Base-by-base conservation (phyloP, 2,888 invertebrate species). In the Hyles lineata region DNA sequence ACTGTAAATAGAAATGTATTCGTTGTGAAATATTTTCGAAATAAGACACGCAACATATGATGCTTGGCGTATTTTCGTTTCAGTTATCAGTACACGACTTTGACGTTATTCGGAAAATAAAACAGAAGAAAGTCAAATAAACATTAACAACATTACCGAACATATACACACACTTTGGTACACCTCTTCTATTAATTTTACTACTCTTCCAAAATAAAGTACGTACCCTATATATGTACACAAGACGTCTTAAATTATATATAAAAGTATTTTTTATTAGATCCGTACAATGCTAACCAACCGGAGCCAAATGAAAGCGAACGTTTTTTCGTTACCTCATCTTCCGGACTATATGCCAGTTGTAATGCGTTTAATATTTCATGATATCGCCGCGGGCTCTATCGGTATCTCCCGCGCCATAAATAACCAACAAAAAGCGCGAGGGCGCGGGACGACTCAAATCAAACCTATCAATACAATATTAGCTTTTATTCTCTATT, bases 341-440 rank as follows among this genome's bases (percentile, higher is more conserved):
- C 89, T 90, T 91, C 87, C 89, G 87, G 90, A 87, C 92, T 92
- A 92, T 92, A 92, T 92, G 92, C 92, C 92, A 92, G 91, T 94
- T 92, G 93, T 93, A 94, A 94, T 93, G 93, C 91, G 91, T 94
- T 94, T 94, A 94, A 94, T 94, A 94, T 94, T 94, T 94, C 94
- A 94, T 92, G 93, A 90, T 91, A 92, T 89, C 89, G 92, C 92
- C 90, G 87, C 83, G 78, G 83, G 90, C 88, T 87, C 86, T 90
- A 91, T 90, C 93, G 90, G 90, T 94, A 94, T 94, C 94, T 90
- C 84, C 80, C 76, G 77, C 76, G 85, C 90, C 90, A 94, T 94
- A 93, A 94, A 94, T 94, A 93, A 93, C 89, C 85, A 83, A 87
- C 91, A 92, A 92, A 93, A 92, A 92, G 83, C 82, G 83, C 74